phyloP scores from a whole-genome alignment of 2,888 invertebrate genomes.

The Eumerus sabulonum region DNA sequence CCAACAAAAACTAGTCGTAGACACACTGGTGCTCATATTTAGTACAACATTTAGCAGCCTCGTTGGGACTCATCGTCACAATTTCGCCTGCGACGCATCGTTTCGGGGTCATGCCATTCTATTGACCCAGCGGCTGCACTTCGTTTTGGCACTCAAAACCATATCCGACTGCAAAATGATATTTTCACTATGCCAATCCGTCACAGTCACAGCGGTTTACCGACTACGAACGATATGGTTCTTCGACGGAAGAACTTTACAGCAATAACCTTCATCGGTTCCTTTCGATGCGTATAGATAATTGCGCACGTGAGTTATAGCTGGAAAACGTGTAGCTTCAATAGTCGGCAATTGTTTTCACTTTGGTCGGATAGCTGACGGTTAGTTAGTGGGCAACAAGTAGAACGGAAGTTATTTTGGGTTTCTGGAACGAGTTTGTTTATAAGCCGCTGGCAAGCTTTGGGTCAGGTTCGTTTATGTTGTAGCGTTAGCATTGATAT shows the following conservation, averaged over 20 bases:
- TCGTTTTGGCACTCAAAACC: conserved; percentile 11
- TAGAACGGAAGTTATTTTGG: conserved; percentile 50
- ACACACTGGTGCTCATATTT: too few relatives aligned
- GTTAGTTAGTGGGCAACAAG: conserved; percentile 1
- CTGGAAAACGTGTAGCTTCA: conserved; percentile 20
- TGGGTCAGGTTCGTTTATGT: conserved; percentile 35
- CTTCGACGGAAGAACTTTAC: conserved; percentile 14
- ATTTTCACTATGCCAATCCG: background rate
- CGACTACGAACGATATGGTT: background rate
- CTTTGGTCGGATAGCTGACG: conserved; percentile 12
- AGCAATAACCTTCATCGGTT: conserved; percentile 34
- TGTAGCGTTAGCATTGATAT: background rate
- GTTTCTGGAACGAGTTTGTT: conserved; percentile 46
- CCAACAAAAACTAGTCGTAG: too few relatives aligned
- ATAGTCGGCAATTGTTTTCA: conserved; percentile 45
- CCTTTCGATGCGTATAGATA: conserved; percentile 13
- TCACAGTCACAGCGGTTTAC: background rate
- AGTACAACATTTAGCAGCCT: background rate
- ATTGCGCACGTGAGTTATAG: conserved; percentile 41
- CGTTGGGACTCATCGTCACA: background rate
- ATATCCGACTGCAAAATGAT: conserved; percentile 3
- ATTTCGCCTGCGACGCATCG: conserved; percentile 11
- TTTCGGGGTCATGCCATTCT: conserved; percentile 17
- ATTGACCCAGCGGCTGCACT: conserved; percentile 8
- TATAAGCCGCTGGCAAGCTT: conserved; percentile 14